Evolutionary conservation across 2,888 invertebrate genomes (phyloP).

Genomic region (Oxyscelio sp.): DNA sequence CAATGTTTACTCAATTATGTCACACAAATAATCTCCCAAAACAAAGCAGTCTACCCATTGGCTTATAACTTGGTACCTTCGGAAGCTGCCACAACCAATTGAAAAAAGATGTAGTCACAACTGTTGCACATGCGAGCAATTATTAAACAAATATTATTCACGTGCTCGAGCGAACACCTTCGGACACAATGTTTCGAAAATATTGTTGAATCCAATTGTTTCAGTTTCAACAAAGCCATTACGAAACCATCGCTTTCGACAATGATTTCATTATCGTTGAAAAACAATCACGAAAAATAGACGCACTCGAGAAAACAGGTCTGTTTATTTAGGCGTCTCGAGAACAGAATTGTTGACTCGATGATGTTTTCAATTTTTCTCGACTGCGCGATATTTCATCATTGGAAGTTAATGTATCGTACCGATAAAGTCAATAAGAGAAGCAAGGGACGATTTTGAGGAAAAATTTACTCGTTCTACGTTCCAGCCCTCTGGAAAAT

Average conservation of each 20-base stretch:
- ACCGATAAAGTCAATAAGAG: neutral
- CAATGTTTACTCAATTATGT: no score
- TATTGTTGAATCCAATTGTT: conserved; percentile 24
- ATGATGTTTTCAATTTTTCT: no score
- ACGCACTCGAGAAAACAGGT: no score
- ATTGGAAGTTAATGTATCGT: neutral
- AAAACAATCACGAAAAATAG: conserved; percentile 48
- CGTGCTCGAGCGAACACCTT: neutral
- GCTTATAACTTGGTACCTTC: no score
- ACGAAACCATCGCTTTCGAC: conserved; percentile 51
- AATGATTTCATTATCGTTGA: conserved; percentile 50
- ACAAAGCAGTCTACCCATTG: no score
- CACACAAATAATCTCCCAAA: no score
- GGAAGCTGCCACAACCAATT: no score
- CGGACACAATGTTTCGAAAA: neutral
- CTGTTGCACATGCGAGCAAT: neutral
- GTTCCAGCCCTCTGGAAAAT: neutral
- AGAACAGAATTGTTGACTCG: no score
- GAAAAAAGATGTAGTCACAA: no score
- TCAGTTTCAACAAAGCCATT: conserved; percentile 22
- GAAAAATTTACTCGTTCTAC: neutral
- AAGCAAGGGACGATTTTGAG: neutral
- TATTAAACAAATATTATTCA: neutral
- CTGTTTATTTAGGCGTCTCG: no score
- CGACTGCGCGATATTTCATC: neutral